A percentile compares a stretch with the other conserved stretches of the same genome.
phyloP scores from a whole-genome alignment of 2,797 vertebrate species.

The Galaxias olidus region DNA sequence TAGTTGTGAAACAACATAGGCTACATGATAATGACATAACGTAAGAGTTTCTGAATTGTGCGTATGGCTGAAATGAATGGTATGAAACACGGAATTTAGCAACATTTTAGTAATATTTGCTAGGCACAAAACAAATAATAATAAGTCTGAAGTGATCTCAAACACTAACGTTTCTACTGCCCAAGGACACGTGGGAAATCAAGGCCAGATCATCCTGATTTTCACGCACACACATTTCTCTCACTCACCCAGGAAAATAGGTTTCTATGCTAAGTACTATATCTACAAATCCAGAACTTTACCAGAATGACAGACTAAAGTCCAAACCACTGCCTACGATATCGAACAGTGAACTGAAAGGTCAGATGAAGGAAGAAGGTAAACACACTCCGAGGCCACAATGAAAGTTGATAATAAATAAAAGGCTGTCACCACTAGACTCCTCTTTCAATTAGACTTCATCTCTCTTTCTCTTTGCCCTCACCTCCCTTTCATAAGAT shows the following conservation, averaged over 20 bases:
- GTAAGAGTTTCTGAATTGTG: constrained; percentile 32
- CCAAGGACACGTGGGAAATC: constrained; percentile 23
- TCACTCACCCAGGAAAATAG: not conserved
- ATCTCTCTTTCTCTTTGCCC: too few species aligned
- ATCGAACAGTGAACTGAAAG: not conserved
- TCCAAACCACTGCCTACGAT: not conserved
- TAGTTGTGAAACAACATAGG: not conserved
- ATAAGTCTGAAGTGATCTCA: constrained; percentile 61
- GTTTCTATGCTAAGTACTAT: constrained; percentile 17
- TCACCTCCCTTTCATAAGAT: too few species aligned
- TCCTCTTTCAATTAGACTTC: too few species aligned
- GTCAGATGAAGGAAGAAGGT: not conserved
- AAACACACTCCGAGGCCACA: not conserved
- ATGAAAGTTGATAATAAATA: not conserved
- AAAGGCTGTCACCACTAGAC: not conserved
- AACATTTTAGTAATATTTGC: constrained; percentile 24
- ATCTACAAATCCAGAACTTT: not conserved
- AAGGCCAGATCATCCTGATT: constrained; percentile 18
- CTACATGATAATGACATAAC: not conserved
- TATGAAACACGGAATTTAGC: constrained; percentile 34
- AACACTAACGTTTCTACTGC: constrained; percentile 20
- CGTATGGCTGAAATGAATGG: constrained; percentile 49
- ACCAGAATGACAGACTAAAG: not conserved
- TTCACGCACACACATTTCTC: constrained; percentile 19
- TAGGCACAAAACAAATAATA: constrained; percentile 60